These are phyloP conservation scores for Chloroclysta siterata DNA, from an alignment of 2,888 invertebrate genomes.

Conservation along the genomic window DNA sequence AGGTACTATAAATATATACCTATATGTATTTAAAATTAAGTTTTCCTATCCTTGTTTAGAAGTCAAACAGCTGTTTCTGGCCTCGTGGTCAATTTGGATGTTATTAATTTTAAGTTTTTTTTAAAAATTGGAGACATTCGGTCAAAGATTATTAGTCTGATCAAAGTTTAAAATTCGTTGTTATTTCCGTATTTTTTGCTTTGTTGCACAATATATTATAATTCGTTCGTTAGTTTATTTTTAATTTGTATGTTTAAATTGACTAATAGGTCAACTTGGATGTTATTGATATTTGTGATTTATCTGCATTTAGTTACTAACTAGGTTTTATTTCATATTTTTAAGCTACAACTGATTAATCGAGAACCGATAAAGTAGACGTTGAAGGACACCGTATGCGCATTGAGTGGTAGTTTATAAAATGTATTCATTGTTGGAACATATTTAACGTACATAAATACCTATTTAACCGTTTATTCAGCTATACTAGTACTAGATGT, in stretches of 20 bases:
- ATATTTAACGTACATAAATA: not conserved
- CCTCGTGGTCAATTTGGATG: not conserved
- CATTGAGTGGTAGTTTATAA: constrained; percentile 6
- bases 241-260: not conserved
- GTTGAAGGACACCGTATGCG: constrained; percentile 5
- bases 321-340: constrained; percentile 5
- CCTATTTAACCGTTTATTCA: constrained; percentile 5
- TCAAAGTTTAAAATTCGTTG: no score
- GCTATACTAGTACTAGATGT: not conserved
- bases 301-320: constrained; percentile 26
- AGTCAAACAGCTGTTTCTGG: not conserved
- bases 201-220: no score
- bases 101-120: not conserved
- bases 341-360: constrained; percentile 6
- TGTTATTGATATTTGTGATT: constrained; percentile 17
- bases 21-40: not conserved
- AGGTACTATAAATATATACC: not conserved
- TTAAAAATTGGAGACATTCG: no score
- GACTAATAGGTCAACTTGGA: not conserved
- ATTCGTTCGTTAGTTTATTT: no score
- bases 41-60: not conserved
- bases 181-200: no score
- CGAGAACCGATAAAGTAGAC: not conserved
- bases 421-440: constrained; percentile 10
- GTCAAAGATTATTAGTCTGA: no score